phyloP scores from a whole-genome alignment of 2,888 invertebrate genomes.

The Spodoptera exigua region DNA sequence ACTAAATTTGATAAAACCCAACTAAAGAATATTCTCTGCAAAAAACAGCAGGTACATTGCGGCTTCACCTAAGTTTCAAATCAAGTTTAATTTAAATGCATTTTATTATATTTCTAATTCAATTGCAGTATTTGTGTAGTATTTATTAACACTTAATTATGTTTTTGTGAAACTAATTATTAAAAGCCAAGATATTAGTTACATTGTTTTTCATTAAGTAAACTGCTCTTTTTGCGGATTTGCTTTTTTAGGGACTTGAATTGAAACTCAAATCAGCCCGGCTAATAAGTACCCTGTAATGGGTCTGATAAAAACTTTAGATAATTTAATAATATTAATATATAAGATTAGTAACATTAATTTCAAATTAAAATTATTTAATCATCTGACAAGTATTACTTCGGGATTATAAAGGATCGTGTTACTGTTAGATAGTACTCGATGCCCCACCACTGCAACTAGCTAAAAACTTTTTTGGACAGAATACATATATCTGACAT shows the following conservation, averaged over 20 bases:
- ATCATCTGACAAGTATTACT: too few species aligned
- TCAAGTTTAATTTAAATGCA: slow-evolving; percentile 3
- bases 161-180: background rate
- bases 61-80: slow-evolving; percentile 5
- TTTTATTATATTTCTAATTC: background rate
- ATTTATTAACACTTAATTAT: background rate
- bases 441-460: too few species aligned
- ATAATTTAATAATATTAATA: too few species aligned
- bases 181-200: background rate
- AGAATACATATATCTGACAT: too few species aligned
- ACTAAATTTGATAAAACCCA: background rate
- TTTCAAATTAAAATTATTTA: too few species aligned
- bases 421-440: too few species aligned
- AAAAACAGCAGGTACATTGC: slow-evolving; percentile 1
- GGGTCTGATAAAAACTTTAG: too few species aligned
- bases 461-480: too few species aligned
- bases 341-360: too few species aligned
- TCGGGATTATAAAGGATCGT: too few species aligned
- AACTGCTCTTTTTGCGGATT: background rate
- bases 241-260: background rate
- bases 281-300: too few species aligned
- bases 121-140: slow-evolving; percentile 8
- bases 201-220: background rate
- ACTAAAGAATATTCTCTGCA: slow-evolving; percentile 18
- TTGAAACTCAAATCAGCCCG: background rate